A percentile compares a stretch with the other conserved stretches of the same genome.
These are phyloP conservation scores for Philereme vetulata DNA, from an alignment of 2,888 invertebrate genomes.

Conservation along the genomic window DNA sequence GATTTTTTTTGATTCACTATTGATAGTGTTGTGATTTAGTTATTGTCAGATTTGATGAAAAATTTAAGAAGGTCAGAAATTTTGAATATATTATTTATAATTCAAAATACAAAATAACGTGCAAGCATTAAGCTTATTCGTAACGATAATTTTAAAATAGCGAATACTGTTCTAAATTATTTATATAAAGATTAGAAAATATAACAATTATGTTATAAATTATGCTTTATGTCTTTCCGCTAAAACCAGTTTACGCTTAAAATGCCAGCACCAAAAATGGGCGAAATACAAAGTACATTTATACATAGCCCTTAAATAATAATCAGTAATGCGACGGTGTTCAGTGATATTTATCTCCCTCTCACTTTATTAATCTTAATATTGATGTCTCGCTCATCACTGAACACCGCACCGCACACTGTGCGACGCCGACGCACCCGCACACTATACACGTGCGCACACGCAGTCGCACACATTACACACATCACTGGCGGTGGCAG, in stretches of 20 bases:
- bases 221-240: conserved; percentile 21
- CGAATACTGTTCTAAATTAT: conserved; percentile 53
- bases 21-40: too few species aligned
- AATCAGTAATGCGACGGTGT: conserved; percentile 15
- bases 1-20: too few species aligned
- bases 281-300: conserved; percentile 37
- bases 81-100: not conserved
- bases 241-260: conserved; percentile 54
- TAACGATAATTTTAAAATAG: conserved; percentile 47
- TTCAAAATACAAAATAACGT: conserved; percentile 41
- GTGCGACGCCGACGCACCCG: conserved; percentile 3
- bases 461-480: conserved; percentile 4
- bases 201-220: not conserved
- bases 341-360: conserved; percentile 23
- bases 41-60: too few species aligned
- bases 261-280: conserved; percentile 46
- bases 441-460: conserved; percentile 8
- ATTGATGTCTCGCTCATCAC: not conserved
- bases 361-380: not conserved
- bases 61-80: too few species aligned
- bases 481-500: conserved; percentile 11
- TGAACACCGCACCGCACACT: conserved; percentile 8
- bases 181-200: not conserved
- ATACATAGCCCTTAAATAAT: conserved; percentile 32
- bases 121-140: conserved; percentile 56